Evolutionary conservation across 2,797 vertebrate genomes (phyloP).

Genomic region (Crypturellus tataupa): DNA sequence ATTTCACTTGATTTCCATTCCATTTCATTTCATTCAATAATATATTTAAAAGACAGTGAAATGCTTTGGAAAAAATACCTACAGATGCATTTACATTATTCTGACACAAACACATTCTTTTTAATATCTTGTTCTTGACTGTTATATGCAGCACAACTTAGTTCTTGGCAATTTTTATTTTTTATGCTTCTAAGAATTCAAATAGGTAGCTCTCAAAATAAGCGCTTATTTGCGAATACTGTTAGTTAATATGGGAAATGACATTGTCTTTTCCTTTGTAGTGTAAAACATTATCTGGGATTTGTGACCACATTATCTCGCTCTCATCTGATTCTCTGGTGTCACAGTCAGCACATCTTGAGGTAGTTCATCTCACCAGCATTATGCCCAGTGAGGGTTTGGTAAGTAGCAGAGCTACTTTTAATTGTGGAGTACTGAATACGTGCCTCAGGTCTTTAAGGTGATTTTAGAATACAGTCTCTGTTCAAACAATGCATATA

Average conservation of each 20-base stretch:
- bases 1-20: background rate
- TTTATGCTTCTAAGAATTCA: background rate
- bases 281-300: conserved; percentile 94
- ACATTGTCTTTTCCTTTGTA: conserved; percentile 68
- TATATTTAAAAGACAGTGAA: background rate
- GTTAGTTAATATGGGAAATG: background rate
- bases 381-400: conserved; percentile 89
- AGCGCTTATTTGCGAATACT: background rate
- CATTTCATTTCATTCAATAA: background rate
- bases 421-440: background rate
- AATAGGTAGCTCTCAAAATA: background rate
- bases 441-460: background rate
- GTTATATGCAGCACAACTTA: background rate
- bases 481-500: background rate
- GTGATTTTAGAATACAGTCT: background rate
- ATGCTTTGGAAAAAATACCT: background rate
- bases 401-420: conserved; percentile 82
- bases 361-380: conserved; percentile 90
- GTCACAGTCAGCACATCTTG: conserved; percentile 89
- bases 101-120: background rate
- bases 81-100: background rate
- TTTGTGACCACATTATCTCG: conserved; percentile 94
- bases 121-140: background rate
- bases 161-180: background rate
- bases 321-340: conserved; percentile 92